Percentiles rank a stretch among this genome's conserved stretches.
Evolutionary conservation across 2,797 vertebrate species (phyloP).

Genomic region (Sarcophilus harrisii): DNA sequence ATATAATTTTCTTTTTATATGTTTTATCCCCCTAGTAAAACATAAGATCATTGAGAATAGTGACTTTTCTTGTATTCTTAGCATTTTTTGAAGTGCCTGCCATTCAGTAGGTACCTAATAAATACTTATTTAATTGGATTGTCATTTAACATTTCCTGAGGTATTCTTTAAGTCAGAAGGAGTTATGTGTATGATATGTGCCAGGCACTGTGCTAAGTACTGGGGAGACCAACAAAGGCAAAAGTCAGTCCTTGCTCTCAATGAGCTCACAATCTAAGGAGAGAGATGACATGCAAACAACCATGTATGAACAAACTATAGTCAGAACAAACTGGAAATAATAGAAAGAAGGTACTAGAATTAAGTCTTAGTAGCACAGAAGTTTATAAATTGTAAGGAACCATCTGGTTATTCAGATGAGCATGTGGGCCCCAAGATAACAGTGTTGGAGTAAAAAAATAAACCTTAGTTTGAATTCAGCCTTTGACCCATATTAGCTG

Average conservation of each 20-base stretch:
- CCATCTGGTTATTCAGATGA: background rate
- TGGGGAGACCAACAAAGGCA: background rate
- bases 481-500: background rate
- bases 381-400: background rate
- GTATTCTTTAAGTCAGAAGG: background rate
- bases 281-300: background rate
- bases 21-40: background rate
- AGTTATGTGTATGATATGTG: background rate
- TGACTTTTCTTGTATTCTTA: background rate
- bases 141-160: background rate
- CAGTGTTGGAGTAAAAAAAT: background rate
- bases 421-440: background rate
- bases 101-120: background rate
- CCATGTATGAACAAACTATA: background rate
- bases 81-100: background rate
- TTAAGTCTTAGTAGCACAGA: background rate
- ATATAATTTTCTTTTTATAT: background rate
- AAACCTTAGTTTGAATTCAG: background rate
- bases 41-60: background rate
- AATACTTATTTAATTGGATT: background rate
- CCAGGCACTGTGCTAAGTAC: background rate
- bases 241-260: background rate
- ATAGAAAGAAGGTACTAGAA: background rate
- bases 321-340: background rate
- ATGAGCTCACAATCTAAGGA: background rate